Evolutionary conservation across 1,140 invertebrate species (phyloP).

Genomic region (Elysia chlorotica): DNA sequence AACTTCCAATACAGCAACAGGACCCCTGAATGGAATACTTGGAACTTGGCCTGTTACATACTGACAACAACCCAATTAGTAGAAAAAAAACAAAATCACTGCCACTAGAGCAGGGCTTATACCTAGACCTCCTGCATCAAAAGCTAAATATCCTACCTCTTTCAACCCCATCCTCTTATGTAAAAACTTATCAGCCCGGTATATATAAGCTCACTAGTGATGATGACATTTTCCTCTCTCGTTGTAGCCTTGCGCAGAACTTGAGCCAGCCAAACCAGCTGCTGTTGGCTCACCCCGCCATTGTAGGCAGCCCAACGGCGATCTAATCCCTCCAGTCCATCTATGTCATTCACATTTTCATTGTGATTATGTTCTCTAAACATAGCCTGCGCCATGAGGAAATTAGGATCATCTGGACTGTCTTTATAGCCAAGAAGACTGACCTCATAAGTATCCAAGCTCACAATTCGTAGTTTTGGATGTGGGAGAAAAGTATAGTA

Average conservation of each 20-base stretch:
- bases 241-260: constrained; percentile 38
- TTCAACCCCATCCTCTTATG: too few relatives aligned
- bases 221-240: constrained; percentile 36
- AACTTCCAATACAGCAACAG: too few relatives aligned
- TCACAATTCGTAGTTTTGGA: constrained; percentile 39
- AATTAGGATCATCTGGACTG: neutral
- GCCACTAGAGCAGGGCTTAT: neutral
- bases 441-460: constrained; percentile 55
- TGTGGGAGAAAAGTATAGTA: constrained; percentile 48
- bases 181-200: too few relatives aligned
- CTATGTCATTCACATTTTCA: constrained; percentile 39
- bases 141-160: too few relatives aligned
- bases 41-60: neutral
- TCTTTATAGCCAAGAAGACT: constrained; percentile 40
- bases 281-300: constrained; percentile 47
- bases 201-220: constrained; percentile 28
- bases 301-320: constrained; percentile 53
- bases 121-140: neutral
- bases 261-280: constrained; percentile 52
- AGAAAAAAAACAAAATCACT: neutral
- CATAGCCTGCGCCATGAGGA: constrained; percentile 14
- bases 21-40: too few relatives aligned
- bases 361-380: constrained; percentile 45
- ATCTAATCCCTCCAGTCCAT: constrained; percentile 41
- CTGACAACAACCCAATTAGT: neutral